Percentiles rank a stretch among this genome's conserved stretches.
Evolutionary conservation across 92 coral and sea anemone species (phyloP).

Genomic region (Siderastrea radians): DNA sequence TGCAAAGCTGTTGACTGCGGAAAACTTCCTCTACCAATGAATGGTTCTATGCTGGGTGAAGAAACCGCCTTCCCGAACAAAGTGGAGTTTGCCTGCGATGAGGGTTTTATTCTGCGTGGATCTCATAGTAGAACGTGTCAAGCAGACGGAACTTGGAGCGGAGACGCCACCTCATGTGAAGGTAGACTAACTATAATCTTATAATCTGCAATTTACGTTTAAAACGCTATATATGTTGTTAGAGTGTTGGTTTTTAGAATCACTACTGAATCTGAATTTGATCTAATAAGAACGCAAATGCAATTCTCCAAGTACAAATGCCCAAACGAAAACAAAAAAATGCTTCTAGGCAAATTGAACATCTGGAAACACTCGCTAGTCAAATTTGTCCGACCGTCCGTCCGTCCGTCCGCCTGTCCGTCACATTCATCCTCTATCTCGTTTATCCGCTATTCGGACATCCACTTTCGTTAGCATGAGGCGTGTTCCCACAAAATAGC

Average conservation of each 20-base stretch:
- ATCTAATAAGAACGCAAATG: too few species aligned
- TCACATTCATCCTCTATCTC: neutral
- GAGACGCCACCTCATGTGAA: constrained; percentile 62
- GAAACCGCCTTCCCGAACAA: constrained; percentile 58
- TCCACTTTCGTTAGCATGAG: neutral
- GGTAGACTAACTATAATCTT: constrained; percentile 16
- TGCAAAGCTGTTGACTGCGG: constrained; percentile 62
- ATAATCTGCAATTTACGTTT: too few species aligned
- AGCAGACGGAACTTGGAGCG: constrained; percentile 69
- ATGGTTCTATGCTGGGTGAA: constrained; percentile 52
- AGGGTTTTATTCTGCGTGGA: constrained; percentile 67
- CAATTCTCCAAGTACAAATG: neutral
- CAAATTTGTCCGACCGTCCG: neutral
- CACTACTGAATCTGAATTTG: too few species aligned
- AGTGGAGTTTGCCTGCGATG: constrained; percentile 57
- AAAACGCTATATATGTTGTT: neutral
- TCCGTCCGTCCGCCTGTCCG: constrained; percentile 40
- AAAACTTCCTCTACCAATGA: constrained; percentile 49
- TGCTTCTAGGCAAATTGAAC: neutral
- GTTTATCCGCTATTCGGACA: neutral
- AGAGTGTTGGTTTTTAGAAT: neutral
- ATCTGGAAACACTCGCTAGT: neutral
- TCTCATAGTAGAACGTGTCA: constrained; percentile 59
- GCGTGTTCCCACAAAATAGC: neutral
- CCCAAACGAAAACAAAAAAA: neutral